Conservation (phyloP, 2,113 vertebrate genomes). For the Solenodon paradoxus region DNA sequence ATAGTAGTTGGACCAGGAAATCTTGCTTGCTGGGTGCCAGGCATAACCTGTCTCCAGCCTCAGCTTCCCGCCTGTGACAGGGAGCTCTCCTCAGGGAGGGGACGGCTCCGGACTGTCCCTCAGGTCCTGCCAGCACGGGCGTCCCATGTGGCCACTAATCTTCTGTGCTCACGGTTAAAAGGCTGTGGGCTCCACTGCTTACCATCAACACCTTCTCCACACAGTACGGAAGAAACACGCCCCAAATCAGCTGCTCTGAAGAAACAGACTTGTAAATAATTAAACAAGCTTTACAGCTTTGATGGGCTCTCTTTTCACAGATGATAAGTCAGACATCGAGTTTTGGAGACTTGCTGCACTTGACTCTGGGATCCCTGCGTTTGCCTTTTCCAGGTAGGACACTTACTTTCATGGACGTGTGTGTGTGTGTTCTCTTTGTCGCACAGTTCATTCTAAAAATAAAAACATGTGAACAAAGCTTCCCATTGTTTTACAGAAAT, state of each 20-base stretch:
- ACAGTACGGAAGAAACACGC: background rate
- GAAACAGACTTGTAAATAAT: constrained; percentile 6
- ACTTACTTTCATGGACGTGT: background rate
- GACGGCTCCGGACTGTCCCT: background rate
- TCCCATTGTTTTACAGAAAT: constrained; percentile 41
- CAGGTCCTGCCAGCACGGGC: background rate
- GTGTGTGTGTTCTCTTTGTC: background rate
- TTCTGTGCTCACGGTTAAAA: background rate
- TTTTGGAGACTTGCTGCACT: constrained; percentile 8
- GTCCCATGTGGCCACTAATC: background rate
- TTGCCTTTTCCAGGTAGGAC: background rate
- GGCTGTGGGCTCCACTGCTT: background rate
- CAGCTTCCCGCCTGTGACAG: background rate
- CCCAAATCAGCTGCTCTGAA: background rate
- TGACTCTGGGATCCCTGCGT: background rate
- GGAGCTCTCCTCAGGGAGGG: background rate
- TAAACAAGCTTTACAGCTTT: background rate
- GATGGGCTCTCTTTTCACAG: background rate
- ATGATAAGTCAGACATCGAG: background rate
- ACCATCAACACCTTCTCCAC: background rate
- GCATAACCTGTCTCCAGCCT: background rate
- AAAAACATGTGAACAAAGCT: background rate
- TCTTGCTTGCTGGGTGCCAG: background rate
- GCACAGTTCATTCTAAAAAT: constrained; percentile 46
- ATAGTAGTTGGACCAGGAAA: background rate